phyloP scores from a whole-genome alignment of 2,113 vertebrate genomes.

The Vireo altiloquus region DNA sequence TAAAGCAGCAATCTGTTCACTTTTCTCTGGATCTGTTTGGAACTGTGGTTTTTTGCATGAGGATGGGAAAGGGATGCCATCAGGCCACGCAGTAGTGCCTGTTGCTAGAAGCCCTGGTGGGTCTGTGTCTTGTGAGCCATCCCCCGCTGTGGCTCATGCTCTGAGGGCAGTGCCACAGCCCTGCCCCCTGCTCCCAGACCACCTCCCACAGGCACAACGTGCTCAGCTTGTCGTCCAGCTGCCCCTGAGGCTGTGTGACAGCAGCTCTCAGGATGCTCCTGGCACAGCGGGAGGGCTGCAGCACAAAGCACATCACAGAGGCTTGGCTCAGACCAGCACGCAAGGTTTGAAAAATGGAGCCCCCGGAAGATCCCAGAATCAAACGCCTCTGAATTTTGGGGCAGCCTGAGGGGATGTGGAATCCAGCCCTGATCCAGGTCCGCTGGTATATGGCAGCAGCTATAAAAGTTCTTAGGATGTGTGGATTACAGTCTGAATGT shows the following conservation, averaged over 20 bases:
- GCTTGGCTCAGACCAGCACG: neutral
- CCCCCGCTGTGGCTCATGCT: rapidly evolving
- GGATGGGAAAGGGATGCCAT: neutral
- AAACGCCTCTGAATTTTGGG: neutral
- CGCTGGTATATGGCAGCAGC: neutral
- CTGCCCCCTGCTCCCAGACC: neutral
- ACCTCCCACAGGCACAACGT: neutral
- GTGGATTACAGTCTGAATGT: neutral
- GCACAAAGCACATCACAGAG: rapidly evolving
- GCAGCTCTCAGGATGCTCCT: neutral
- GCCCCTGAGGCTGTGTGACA: neutral
- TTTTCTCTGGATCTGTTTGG: neutral
- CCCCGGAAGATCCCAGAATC: neutral
- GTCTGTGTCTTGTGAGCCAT: neutral
- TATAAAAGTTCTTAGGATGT: neutral
- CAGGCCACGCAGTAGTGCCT: neutral
- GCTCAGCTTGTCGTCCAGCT: neutral
- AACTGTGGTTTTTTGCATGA: neutral
- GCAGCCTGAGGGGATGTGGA: neutral
- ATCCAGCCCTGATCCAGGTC: neutral
- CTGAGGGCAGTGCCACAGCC: neutral
- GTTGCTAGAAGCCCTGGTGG: rapidly evolving
- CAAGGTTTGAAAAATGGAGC: neutral
- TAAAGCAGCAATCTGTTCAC: neutral
- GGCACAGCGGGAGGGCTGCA: neutral